Evolutionary conservation across 1,140 invertebrate species (phyloP).

Genomic region (Bombus affinis): DNA sequence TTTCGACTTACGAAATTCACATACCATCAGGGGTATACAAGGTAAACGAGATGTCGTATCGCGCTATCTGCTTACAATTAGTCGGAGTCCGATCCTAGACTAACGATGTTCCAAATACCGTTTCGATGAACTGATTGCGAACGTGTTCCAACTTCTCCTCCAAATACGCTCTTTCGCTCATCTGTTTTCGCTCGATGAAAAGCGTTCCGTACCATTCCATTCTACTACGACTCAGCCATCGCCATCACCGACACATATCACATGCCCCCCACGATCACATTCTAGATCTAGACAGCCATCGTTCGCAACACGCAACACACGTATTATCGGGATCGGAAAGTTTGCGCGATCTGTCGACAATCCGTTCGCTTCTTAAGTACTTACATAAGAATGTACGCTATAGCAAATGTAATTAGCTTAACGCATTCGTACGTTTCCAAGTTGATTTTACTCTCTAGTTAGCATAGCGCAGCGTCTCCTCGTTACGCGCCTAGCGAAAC

Average conservation of each 20-base stretch:
- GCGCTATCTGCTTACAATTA: neutral
- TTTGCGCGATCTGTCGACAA: neutral
- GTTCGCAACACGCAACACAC: neutral
- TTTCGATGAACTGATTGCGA: neutral
- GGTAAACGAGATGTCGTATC: neutral
- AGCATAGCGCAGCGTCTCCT: slow-evolving; percentile 65
- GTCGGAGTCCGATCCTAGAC: neutral
- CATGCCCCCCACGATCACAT: too few relatives aligned
- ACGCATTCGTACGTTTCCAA: slow-evolving; percentile 61
- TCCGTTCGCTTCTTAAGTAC: slow-evolving; percentile 63
- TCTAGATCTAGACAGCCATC: neutral
- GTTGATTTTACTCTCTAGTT: slow-evolving; percentile 61
- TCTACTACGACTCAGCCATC: neutral
- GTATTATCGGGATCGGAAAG: slow-evolving; percentile 14
- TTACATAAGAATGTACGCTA: slow-evolving; percentile 64
- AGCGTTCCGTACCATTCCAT: too few relatives aligned
- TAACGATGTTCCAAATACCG: neutral
- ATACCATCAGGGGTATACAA: neutral
- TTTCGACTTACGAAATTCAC: neutral
- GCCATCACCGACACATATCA: neutral
- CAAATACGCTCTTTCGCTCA: neutral
- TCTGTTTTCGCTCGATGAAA: neutral
- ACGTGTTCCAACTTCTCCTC: neutral
- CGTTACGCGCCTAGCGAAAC: slow-evolving; percentile 48
- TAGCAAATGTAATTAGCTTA: slow-evolving; percentile 50